A percentile compares a stretch with the other conserved stretches of the same genome.
Evolutionary conservation across 2,797 vertebrate genomes (phyloP).

Genomic region (Ambastaia sidthimunki): DNA sequence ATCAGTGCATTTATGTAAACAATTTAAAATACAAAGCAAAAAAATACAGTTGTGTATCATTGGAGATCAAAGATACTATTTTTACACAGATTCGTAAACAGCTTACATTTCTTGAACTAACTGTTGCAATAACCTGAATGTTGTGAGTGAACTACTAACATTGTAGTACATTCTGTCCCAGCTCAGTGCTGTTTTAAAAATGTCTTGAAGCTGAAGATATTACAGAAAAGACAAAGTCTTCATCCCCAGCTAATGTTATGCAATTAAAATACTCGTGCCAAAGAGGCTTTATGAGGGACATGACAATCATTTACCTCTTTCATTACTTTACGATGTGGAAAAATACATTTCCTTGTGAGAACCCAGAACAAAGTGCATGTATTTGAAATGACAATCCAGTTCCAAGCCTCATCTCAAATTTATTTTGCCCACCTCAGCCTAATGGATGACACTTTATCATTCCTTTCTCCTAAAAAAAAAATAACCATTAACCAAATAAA

Average conservation of each 20-base stretch:
- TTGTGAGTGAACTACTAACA: constrained; percentile 13
- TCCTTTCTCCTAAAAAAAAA: neutral
- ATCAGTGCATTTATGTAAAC: constrained; percentile 58
- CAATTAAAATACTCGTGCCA: neutral
- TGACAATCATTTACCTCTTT: constrained; percentile 28
- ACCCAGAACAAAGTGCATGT: constrained; percentile 38
- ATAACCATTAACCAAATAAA: neutral
- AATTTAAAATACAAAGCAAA: constrained; percentile 39
- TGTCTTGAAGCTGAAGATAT: constrained; percentile 27
- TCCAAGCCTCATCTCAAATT: constrained; percentile 23
- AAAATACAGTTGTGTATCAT: constrained; percentile 24
- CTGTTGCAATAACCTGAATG: constrained; percentile 46
- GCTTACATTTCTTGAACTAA: constrained; percentile 53
- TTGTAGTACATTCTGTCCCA: constrained; percentile 47
- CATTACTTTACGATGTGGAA: constrained; percentile 19
- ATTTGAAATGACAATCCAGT: constrained; percentile 28
- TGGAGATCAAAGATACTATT: constrained; percentile 45
- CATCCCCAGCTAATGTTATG: constrained; percentile 5
- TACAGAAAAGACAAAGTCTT: constrained; percentile 7
- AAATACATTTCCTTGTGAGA: constrained; percentile 37
- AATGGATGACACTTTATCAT: neutral
- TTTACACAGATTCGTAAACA: constrained; percentile 54
- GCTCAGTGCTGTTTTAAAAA: constrained; percentile 25
- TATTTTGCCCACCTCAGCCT: neutral
- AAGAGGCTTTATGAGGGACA: constrained; percentile 20